Conservation (phyloP, 2,797 vertebrate genomes). For the Glyptemys insculpta region DNA sequence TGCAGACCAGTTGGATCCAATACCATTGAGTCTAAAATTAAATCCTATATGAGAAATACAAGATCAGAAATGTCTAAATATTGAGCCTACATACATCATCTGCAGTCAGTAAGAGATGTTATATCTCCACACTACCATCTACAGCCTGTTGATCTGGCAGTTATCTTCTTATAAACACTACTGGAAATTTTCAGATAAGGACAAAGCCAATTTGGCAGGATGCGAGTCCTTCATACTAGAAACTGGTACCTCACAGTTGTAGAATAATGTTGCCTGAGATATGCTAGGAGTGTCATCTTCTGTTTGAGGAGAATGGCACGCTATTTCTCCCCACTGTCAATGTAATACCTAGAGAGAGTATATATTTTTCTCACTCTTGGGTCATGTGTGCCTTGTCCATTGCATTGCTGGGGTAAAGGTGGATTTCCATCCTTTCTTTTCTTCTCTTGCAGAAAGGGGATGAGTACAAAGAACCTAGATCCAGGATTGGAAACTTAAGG, state of each 20-base stretch:
- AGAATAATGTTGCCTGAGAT: background rate
- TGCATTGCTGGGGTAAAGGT: slow-evolving; percentile 2
- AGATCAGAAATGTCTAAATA: background rate
- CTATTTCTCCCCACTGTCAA: background rate
- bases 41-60: background rate
- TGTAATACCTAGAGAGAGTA: background rate
- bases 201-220: background rate
- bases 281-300: background rate
- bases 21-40: too few species aligned
- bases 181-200: background rate
- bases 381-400: background rate
- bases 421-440: background rate
- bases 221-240: background rate
- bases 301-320: background rate
- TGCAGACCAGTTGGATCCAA: fast-evolving
- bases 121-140: background rate
- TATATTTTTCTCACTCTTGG: background rate
- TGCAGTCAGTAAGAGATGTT: background rate
- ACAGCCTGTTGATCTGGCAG: background rate
- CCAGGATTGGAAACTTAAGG: slow-evolving; percentile 14
- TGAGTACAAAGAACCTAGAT: slow-evolving; percentile 29
- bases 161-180: background rate
- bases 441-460: background rate
- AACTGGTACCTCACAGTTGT: background rate
- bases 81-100: background rate